Evolutionary conservation across 2,113 vertebrate genomes (phyloP), one percentile per base, ranked within the genome.

Genomic region (Pagrus major): DNA sequence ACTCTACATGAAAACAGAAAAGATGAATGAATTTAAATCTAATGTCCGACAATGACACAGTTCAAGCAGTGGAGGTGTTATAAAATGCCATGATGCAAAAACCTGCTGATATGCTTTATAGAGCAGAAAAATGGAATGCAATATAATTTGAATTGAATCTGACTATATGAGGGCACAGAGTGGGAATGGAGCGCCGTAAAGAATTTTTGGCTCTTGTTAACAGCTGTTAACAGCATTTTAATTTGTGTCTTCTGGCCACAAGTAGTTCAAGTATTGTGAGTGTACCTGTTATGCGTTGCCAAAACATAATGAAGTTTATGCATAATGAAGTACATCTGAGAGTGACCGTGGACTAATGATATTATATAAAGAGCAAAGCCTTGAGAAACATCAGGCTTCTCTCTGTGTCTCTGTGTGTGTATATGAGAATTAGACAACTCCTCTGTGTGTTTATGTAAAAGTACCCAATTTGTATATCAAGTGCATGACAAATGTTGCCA

Each of bases 1-100:
- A 99, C 85, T 98, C 98, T 99, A 86, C 52, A 59, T 20, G 25
- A 70, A 81, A 29, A 80, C 18, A 78, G 11, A 41, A n/a, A 39
- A 52, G 21, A 49, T 44, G 0, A 21, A 71, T 54, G 2, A 37
- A 78, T 54, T 54, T 1, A 47, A 23, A 37, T 51, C 1, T 18
- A n/a, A 59, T 37, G 6, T 58, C 47, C 0, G 31, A 65, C 33
- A n/a, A 47, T 18, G 3, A 29, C 46, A 54, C 6, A 18, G 25
- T 60, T 4, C 23, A 60, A 74, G n/a, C n/a, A 35, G 39, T 5
- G 1, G 15, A 5, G 37, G 3, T 20, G n/a, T 61, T 61, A 67
- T 29, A 55, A 44, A 33, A 29, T 56, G 1, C 20, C 9, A 21
- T 46, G 4, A 55, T 37, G 15, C 9, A 58, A 49, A 65, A 29